Conservation (phyloP, 2,888 invertebrate genomes). For the Polietes domitor region DNA sequence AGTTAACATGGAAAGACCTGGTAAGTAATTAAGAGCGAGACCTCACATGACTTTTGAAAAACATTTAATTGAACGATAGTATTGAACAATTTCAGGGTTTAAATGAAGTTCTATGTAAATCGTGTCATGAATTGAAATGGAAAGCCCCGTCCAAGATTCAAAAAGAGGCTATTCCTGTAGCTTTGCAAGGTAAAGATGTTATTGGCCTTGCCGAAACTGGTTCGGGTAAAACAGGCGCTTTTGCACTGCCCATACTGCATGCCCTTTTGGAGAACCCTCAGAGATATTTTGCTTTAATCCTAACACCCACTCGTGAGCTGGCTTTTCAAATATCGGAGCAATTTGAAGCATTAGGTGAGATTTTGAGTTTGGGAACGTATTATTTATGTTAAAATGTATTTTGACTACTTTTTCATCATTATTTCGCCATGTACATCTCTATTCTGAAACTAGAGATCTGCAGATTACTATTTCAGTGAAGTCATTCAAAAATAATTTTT, state of each 20-base stretch:
- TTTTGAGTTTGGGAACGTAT: constrained; percentile 60
- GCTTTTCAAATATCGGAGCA: constrained; percentile 99
- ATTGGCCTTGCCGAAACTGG: constrained; percentile 89
- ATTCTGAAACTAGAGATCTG: background rate
- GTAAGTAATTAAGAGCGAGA: constrained; percentile 79
- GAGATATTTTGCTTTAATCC: constrained; percentile 93
- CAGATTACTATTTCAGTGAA: constrained; percentile 78
- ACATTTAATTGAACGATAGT: constrained; percentile 61
- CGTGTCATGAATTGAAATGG: constrained; percentile 97
- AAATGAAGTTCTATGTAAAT: constrained; percentile 93
- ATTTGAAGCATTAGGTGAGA: constrained; percentile 96
- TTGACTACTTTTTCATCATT: constrained; percentile 39
- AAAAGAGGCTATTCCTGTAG: constrained; percentile 94
- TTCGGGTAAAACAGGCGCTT: constrained; percentile 96
- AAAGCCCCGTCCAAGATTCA: constrained; percentile 97
- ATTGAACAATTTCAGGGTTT: constrained; percentile 86
- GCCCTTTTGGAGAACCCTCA: constrained; percentile 94
- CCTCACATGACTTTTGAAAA: constrained; percentile 47
- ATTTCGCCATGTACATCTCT: constrained; percentile 56
- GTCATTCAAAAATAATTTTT: background rate
- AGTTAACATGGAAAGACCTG: constrained; percentile 84
- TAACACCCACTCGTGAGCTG: constrained; percentile 98
- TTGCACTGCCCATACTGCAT: constrained; percentile 97
- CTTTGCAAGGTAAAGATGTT: constrained; percentile 90
- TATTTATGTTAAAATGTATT: constrained; percentile 46